Evolutionary conservation across 2,888 invertebrate species (phyloP), one percentile per base, ranked within the genome.

Genomic region (Melipona beecheii): DNA sequence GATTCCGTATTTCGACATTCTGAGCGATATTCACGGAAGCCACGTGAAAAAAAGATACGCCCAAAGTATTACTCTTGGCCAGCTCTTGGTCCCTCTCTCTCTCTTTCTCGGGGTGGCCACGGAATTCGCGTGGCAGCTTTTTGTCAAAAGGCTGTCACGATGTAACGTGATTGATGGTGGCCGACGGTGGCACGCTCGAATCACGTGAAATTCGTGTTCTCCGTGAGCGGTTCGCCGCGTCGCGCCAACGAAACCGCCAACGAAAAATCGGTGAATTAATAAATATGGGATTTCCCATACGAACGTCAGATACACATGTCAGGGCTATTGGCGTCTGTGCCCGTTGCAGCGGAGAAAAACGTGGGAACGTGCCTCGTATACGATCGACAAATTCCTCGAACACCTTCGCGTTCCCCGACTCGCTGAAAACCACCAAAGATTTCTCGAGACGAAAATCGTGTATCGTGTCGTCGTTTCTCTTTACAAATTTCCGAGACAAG

Each of bases 1-100:
- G 93, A 92, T 93, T 93, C 89, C 89, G 91, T 92, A 93, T 91
- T 93, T 93, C 90, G 90, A 91, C 90, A 87, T 90, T 89, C 89
- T 86, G 84, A 71, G 86, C 89, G 91, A 91, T 90, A 92, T 89
- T 89, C 89, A 87, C 31, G 89, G 89, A 87, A 91, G 90, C 91
- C 81, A 86, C 76, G 87, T 43, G 43, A 43, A 43, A 83, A 83
- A 88, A 91, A 90, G 90, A 88, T 87, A 76, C 65, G 31, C 75
- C 50, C 19, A 69, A 27, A 85, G 81, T 89, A 91, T 89, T 90
- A 90, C 88, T 43, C 43, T 43, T 73, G 17, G 80, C 73, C 81
- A 66, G 19, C n/a, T 43, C 36, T 43, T 11, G 21, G 68, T 5
- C 24, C 27, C 78, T 78, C 86, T 84, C 89, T 74, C 85, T 84